Evolutionary conservation across 1,140 invertebrate species (phyloP).

Genomic region (Pseudomyrmex sp.): DNA sequence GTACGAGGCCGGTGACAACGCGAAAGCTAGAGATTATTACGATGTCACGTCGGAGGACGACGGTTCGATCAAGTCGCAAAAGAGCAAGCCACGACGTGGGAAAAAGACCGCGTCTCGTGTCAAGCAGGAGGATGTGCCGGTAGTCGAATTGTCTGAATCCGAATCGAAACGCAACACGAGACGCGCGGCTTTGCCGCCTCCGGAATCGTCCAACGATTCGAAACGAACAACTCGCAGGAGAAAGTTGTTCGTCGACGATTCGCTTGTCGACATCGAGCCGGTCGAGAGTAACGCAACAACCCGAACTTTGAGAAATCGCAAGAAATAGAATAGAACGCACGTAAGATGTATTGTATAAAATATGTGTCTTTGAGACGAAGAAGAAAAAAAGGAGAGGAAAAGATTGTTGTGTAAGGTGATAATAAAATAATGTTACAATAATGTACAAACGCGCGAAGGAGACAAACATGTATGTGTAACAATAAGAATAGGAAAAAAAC

Average conservation of each 20-base stretch:
- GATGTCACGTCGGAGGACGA: conserved; percentile 74
- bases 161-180: conserved; percentile 67
- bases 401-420: too few species aligned
- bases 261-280: conserved; percentile 71
- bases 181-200: conserved; percentile 48
- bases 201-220: conserved; percentile 27
- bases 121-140: conserved; percentile 61
- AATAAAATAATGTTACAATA: too few species aligned
- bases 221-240: conserved; percentile 70
- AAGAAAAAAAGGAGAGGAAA: too few species aligned
- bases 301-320: conserved; percentile 72
- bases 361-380: not conserved
- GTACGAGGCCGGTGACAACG: conserved; percentile 1
- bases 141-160: conserved; percentile 74
- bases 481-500: too few species aligned
- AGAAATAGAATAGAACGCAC: conserved; percentile 63
- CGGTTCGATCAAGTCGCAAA: not conserved
- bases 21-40: conserved; percentile 44
- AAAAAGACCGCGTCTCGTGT: conserved; percentile 44
- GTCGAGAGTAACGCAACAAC: conserved; percentile 26
- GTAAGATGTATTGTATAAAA: conserved; percentile 33
- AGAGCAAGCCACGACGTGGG: conserved; percentile 23
- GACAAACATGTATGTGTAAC: too few species aligned
- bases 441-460: too few species aligned
- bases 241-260: conserved; percentile 71